These are phyloP conservation scores for Petaurus breviceps DNA, from an alignment of 2,113 vertebrate genomes.

Conservation along the genomic window DNA sequence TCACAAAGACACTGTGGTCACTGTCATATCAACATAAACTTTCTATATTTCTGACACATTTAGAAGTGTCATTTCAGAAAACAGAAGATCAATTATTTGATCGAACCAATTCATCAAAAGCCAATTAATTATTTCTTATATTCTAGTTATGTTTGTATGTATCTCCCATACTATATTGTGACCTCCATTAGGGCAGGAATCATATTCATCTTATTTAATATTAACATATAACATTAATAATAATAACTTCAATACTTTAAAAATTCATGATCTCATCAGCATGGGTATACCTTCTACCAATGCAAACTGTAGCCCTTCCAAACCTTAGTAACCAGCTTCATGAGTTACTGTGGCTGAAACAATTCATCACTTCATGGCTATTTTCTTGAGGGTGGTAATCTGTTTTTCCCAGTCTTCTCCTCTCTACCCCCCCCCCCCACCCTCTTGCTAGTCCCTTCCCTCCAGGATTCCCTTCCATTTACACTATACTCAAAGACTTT, in stretches of 20 bases:
- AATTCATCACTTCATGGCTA: neutral
- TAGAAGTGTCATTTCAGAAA: neutral
- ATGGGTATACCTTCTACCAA: neutral
- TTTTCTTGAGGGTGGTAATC: neutral
- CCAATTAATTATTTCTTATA: neutral
- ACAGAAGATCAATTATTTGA: neutral
- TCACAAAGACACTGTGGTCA: neutral
- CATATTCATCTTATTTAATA: neutral
- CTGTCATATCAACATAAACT: neutral
- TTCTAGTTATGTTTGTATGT: neutral
- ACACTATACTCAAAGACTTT: neutral
- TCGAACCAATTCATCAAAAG: neutral
- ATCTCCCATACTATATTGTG: neutral
- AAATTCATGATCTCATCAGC: neutral
- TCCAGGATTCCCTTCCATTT: neutral
- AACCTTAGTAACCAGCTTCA: neutral
- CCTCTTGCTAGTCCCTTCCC: too few species aligned
- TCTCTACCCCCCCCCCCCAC: too few species aligned
- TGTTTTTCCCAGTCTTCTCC: neutral
- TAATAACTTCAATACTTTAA: neutral
- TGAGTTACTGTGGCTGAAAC: neutral
- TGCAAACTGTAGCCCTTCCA: neutral
- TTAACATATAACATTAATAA: neutral
- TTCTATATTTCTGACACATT: neutral
- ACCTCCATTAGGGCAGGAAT: neutral